Percentiles rank a stretch among this genome's conserved stretches.
Conservation (phyloP, 2,113 vertebrate species). For the Cervus canadensis region DNA sequence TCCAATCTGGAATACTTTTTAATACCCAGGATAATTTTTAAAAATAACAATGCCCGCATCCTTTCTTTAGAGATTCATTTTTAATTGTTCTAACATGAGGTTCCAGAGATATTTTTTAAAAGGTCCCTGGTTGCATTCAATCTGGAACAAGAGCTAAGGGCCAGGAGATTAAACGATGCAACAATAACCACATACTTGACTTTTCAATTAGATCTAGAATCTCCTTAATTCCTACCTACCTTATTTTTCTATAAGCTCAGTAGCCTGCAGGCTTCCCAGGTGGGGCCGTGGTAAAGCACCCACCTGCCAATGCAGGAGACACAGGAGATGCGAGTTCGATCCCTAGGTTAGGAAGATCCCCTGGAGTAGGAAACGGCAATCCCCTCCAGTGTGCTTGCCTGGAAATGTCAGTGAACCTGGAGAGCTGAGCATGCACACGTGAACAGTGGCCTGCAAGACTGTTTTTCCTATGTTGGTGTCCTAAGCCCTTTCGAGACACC, state of each 20-base stretch:
- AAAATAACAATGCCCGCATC: not conserved
- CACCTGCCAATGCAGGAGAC: not conserved
- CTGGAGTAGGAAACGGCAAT: not conserved
- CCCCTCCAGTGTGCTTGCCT: not conserved
- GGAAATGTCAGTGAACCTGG: not conserved
- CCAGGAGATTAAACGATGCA: not conserved
- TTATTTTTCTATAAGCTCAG: not conserved
- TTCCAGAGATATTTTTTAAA: not conserved
- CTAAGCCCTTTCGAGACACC: not conserved
- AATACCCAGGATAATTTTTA: not conserved
- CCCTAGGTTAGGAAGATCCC: not conserved
- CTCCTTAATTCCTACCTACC: not conserved
- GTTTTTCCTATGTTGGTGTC: not conserved
- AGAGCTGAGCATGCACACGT: not conserved
- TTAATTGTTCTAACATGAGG: not conserved
- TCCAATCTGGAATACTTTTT: not conserved
- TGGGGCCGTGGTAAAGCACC: not conserved
- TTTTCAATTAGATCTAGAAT: not conserved
- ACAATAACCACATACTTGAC: not conserved
- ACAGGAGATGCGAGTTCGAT: not conserved
- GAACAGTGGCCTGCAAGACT: no score
- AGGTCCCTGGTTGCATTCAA: not conserved
- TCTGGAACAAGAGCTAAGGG: not conserved
- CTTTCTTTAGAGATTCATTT: not conserved
- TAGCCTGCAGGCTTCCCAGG: not conserved